Base-by-base conservation (phyloP, 2,888 invertebrate species). In the Thera britannica region DNA sequence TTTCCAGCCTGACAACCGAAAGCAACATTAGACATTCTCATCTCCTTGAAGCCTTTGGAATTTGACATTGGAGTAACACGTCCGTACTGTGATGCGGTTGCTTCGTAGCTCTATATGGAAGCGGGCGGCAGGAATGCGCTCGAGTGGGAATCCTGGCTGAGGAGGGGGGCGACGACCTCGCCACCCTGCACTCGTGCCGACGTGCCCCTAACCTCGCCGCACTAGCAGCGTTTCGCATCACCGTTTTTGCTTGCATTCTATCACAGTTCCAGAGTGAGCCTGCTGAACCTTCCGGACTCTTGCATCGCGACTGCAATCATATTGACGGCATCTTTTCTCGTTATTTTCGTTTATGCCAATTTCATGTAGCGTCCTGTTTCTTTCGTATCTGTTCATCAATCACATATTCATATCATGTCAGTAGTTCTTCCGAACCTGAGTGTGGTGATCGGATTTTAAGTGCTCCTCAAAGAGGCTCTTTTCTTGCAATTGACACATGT, bases 121-220 rank as follows among this genome's bases (percentile, higher is more conserved):
- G 60, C 65, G 70, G 63, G 78, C 78, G 77, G 81, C 79, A 84
- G 83, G 87, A 90, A 90, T 89, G 89, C 83, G 85, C 85, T 86
- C 85, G 80, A 85, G 84, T 83, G 83, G 85, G 87, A 85, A 86
- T 88, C 87, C 82, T 84, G 83, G 77, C 79, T 77, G 77, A 83
- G 82, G 80, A 82, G 81, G 78, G 78, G 89, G 83, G 79, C 88
- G 86, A 85, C 87, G 87, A 88, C 89, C 89, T 81, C 87, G 80
- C 79, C 78, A 81, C 82, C 78, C 80, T 77, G 75, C 81, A 77
- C 78, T 73, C 72, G 77, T 75, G 75, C 73, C 76, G 72, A 65
- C 62, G 66, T 67, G 72, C 70, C 64, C 70, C 68, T 68, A 70
- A 67, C 65, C 68, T 68, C 71, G 58, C 67, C 65, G 73, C 75